Conservation (phyloP, 2,113 vertebrate genomes). For the Pogonocichla stellata region DNA sequence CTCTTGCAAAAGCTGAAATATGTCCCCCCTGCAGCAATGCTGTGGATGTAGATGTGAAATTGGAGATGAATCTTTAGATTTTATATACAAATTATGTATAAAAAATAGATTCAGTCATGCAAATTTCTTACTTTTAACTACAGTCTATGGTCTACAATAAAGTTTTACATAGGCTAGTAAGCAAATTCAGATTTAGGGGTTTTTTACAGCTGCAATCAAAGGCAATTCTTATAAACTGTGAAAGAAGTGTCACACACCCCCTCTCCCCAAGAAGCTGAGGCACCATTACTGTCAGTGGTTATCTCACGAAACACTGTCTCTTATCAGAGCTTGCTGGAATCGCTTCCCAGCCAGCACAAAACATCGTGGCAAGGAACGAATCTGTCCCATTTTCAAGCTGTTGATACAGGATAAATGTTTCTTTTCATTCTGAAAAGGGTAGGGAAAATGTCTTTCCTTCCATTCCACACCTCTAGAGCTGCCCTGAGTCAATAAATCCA, state of each 20-base stretch:
- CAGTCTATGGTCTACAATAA: background rate
- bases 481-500: background rate
- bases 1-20: background rate
- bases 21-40: background rate
- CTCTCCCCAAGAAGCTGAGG: background rate
- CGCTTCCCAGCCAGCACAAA: background rate
- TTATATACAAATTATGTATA: background rate
- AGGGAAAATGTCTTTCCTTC: background rate
- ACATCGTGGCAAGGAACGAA: background rate
- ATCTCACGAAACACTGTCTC: background rate
- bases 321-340: constrained; percentile 10
- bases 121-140: background rate
- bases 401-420: constrained; percentile 4
- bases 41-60: background rate
- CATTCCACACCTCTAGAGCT: background rate
- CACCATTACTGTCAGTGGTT: background rate
- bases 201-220: background rate
- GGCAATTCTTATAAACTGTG: background rate
- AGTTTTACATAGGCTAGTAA: background rate
- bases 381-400: background rate
- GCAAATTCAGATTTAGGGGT: background rate
- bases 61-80: background rate
- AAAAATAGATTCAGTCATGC: background rate
- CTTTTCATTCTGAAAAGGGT: background rate
- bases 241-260: background rate